These are phyloP conservation scores for Calephelis perditalis DNA, from an alignment of 2,888 invertebrate genomes.

Conservation along the genomic window DNA sequence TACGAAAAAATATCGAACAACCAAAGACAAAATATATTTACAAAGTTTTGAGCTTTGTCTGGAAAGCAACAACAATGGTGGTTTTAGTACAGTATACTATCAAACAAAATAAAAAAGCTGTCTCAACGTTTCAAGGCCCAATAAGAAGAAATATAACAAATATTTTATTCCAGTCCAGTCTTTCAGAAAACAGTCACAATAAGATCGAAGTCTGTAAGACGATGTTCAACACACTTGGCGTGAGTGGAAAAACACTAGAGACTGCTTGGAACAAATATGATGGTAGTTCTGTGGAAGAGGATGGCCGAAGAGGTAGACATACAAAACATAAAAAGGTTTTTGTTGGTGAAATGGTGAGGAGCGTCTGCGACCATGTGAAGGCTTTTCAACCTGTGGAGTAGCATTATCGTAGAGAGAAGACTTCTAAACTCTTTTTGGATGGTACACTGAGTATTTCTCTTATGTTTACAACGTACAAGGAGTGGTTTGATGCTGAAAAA, in stretches of 20 bases:
- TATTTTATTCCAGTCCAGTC: no score
- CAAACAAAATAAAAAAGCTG: neutral
- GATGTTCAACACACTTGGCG: neutral
- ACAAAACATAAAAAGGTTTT: neutral
- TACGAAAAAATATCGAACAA: neutral
- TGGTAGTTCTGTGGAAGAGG: neutral
- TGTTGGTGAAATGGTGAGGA: neutral
- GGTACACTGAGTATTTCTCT: neutral
- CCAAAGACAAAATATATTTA: neutral
- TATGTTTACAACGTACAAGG: neutral
- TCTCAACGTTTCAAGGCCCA: neutral
- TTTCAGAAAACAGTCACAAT: neutral
- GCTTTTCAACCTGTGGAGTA: slow-evolving; percentile 2
- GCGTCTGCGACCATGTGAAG: neutral
- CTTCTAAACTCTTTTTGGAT: neutral
- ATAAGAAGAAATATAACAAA: neutral
- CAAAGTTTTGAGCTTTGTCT: neutral
- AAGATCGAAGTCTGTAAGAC: slow-evolving; percentile 1
- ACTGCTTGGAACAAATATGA: neutral
- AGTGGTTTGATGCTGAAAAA: neutral
- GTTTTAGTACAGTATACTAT: neutral
- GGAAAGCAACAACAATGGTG: neutral
- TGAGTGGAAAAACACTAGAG: neutral
- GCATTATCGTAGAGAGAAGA: neutral
- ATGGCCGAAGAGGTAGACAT: neutral